Evolutionary conservation across 2,797 vertebrate species (phyloP).

Genomic region (Dryobates pubescens): DNA sequence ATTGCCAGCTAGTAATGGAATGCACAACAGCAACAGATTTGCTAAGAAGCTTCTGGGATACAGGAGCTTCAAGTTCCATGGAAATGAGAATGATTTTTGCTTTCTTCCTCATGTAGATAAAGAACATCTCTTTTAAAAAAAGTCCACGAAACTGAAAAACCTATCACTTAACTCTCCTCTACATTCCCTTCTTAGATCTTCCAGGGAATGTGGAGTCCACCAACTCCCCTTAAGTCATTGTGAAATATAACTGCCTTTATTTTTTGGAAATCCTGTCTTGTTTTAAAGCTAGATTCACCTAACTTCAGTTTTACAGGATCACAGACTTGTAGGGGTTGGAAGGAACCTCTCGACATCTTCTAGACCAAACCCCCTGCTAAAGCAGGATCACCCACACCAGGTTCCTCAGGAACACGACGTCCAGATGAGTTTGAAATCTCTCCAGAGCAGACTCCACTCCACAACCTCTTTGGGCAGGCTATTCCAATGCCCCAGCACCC

Average conservation of each 20-base stretch:
- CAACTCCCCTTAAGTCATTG: not conserved
- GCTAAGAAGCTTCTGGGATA: not conserved
- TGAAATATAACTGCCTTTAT: not conserved
- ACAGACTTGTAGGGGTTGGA: no score
- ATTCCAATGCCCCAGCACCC: no score
- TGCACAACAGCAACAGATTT: not conserved
- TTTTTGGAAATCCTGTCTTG: not conserved
- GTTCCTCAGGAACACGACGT: no score
- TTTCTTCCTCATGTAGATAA: not conserved
- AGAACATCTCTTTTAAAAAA: not conserved
- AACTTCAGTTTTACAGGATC: not conserved
- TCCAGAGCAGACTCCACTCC: no score
- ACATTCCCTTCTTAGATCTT: not conserved
- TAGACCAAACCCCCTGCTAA: no score
- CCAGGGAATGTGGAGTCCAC: not conserved
- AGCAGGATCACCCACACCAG: no score
- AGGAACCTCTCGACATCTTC: no score
- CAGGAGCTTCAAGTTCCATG: not conserved
- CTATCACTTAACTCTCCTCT: not conserved
- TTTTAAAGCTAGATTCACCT: not conserved
- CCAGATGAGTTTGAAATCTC: no score
- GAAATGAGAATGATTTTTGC: not conserved
- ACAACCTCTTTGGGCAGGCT: no score
- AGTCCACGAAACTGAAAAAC: not conserved
- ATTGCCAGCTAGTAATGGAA: conserved; percentile 20